Percentiles rank a stretch among this genome's conserved stretches.
These are phyloP conservation scores for Nilaparvata lugens DNA, from an alignment of 1,140 invertebrate species.

Conservation along the genomic window DNA sequence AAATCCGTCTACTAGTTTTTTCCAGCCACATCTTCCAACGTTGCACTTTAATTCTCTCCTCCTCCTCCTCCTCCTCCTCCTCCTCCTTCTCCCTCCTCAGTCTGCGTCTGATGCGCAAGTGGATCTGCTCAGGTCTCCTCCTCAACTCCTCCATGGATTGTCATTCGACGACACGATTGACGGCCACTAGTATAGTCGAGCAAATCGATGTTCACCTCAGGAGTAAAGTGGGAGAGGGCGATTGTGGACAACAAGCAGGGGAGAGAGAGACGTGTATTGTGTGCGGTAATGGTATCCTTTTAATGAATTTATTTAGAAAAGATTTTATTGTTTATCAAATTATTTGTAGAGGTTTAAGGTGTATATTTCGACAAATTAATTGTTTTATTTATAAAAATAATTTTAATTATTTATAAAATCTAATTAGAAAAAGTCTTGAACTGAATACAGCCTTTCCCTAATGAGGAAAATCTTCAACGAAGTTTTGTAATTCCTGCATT, in stretches of 20 bases:
- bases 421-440: too few relatives aligned
- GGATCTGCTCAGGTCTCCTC: not conserved
- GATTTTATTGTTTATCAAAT: too few relatives aligned
- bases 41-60: too few relatives aligned
- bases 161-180: not conserved
- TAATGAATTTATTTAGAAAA: not conserved
- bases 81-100: not conserved
- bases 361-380: too few relatives aligned
- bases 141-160: not conserved
- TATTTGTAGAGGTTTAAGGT: too few relatives aligned
- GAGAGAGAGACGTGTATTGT: constrained; percentile 10
- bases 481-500: too few relatives aligned
- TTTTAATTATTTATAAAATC: too few relatives aligned
- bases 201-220: constrained; percentile 2
- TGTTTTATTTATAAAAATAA: too few relatives aligned
- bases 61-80: not conserved
- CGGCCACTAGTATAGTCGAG: not conserved
- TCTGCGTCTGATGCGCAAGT: constrained; percentile 11
- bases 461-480: too few relatives aligned
- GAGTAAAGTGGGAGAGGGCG: not conserved
- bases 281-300: constrained; percentile 21
- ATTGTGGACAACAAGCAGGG: not conserved
- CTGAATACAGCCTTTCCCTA: too few relatives aligned
- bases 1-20: not conserved
- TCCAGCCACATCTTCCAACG: not conserved